A percentile compares a stretch with the other conserved stretches of the same genome.
Conservation (phyloP, 2,113 vertebrate species). For the Caranx melampygus region DNA sequence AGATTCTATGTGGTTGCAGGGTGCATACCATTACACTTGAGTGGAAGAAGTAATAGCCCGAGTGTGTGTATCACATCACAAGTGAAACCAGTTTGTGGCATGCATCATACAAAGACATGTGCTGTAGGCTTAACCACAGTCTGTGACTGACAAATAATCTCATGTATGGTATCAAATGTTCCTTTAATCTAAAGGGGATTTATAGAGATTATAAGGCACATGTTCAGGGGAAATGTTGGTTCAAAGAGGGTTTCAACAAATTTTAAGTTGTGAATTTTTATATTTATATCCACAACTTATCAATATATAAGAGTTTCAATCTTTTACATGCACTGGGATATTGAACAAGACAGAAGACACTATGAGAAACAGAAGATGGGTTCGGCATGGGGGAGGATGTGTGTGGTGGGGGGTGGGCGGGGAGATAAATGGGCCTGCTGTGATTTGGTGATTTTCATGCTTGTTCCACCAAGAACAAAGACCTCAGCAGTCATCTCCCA, state of each 20-base stretch:
- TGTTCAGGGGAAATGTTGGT: too few species aligned
- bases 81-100: slow-evolving; percentile 4
- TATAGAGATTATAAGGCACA: background rate
- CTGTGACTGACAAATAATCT: slow-evolving; percentile 12
- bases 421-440: slow-evolving; percentile 14
- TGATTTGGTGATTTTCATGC: slow-evolving; percentile 22
- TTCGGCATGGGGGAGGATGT: background rate
- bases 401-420: background rate
- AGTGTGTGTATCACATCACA: background rate
- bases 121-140: background rate
- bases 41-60: slow-evolving; percentile 17
- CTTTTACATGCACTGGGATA: background rate
- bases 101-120: slow-evolving; percentile 1
- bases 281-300: background rate
- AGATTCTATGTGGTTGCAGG: slow-evolving; percentile 11
- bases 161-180: background rate
- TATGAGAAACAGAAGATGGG: background rate
- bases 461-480: slow-evolving; percentile 43
- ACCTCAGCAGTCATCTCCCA: slow-evolving; percentile 43
- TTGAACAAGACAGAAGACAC: background rate
- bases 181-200: background rate
- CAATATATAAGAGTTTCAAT: background rate
- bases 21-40: slow-evolving; percentile 7
- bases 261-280: too few species aligned
- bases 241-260: too few species aligned